Percentiles rank a stretch among this genome's conserved stretches.
Evolutionary conservation across 2,113 vertebrate genomes (phyloP).

Genomic region (Todiramphus saurophagus): DNA sequence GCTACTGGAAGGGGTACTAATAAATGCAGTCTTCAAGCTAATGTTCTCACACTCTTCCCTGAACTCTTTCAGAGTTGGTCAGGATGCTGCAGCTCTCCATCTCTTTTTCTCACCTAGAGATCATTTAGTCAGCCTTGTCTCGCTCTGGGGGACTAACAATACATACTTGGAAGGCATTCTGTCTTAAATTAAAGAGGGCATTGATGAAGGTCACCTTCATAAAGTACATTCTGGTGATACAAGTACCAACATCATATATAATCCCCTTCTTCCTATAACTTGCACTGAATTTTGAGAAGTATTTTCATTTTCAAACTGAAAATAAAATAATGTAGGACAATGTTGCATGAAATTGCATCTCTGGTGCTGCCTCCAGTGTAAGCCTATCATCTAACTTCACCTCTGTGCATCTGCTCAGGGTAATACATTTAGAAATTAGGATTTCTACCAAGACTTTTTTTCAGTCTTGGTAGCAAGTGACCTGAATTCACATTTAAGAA

Average conservation of each 20-base stretch:
- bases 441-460: too few species aligned
- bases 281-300: constrained; percentile 23
- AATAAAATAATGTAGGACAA: constrained; percentile 49
- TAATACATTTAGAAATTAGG: constrained; percentile 46
- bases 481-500: neutral
- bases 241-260: neutral
- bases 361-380: constrained; percentile 19
- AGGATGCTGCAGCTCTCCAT: neutral
- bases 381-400: constrained; percentile 31
- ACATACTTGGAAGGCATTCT: neutral
- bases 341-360: constrained; percentile 43
- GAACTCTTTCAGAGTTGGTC: neutral
- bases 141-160: neutral
- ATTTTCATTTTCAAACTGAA: constrained; percentile 46
- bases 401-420: neutral
- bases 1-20: neutral
- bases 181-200: constrained; percentile 12
- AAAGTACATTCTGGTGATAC: neutral
- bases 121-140: constrained; percentile 4
- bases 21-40: neutral
- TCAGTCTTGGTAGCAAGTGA: neutral
- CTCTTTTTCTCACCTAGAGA: constrained; percentile 17
- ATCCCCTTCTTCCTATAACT: constrained; percentile 25
- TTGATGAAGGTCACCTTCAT: constrained; percentile 6
- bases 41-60: constrained; percentile 3